phyloP scores from a whole-genome alignment of 1,140 invertebrate genomes.

The Caenorhabditis elegans region DNA sequence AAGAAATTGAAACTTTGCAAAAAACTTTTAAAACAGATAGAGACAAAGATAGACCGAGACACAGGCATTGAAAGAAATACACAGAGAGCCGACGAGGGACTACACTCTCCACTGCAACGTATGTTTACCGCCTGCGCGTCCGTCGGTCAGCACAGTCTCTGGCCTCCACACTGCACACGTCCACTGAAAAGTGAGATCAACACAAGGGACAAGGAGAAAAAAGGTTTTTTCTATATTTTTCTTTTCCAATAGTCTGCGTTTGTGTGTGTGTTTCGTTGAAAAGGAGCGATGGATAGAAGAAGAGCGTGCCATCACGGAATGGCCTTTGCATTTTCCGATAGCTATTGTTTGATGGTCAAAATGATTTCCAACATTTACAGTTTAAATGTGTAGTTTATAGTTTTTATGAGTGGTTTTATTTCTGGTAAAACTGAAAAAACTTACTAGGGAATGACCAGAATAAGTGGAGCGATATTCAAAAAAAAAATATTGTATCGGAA shows the following conservation, averaged over 20 bases:
- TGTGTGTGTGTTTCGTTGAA: background rate
- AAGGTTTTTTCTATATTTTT: background rate
- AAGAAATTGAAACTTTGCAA: background rate
- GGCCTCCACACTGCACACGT: background rate
- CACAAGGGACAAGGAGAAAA: background rate
- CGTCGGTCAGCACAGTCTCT: background rate
- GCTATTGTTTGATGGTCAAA: too few relatives aligned
- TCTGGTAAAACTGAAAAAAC: too few relatives aligned
- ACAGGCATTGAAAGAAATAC: conserved; percentile 6
- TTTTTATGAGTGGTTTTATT: too few relatives aligned
- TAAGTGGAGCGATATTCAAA: too few relatives aligned
- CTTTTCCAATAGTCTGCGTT: background rate
- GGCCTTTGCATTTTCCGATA: background rate
- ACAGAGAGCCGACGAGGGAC: background rate
- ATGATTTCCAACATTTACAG: too few relatives aligned
- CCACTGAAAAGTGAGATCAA: background rate
- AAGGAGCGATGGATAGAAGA: background rate
- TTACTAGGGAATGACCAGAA: too few relatives aligned
- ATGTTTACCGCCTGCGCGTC: conserved; percentile 29
- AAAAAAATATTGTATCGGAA: too few relatives aligned
- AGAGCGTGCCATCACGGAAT: background rate
- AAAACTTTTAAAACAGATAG: background rate
- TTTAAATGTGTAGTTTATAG: too few relatives aligned
- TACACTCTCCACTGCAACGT: background rate
- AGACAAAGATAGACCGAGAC: background rate